Conservation (phyloP, 1,140 invertebrate species). For the Dreissena polymorpha region DNA sequence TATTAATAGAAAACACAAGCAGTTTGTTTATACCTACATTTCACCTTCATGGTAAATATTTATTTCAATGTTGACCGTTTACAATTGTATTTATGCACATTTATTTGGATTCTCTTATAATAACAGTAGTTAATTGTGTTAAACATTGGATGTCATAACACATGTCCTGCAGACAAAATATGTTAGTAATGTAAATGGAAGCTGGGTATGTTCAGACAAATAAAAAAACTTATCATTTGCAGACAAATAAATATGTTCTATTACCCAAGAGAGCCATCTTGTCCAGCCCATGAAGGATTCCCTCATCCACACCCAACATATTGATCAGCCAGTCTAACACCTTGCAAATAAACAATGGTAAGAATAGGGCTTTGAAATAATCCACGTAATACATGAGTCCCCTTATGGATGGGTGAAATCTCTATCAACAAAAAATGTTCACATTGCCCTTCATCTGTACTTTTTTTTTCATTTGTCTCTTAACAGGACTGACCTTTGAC, state of each 20-base stretch:
- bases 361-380: background rate
- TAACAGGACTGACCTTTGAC: background rate
- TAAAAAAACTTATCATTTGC: background rate
- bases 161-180: too few species aligned
- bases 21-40: background rate
- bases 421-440: background rate
- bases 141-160: background rate
- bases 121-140: background rate
- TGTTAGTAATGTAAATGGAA: background rate
- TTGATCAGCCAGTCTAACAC: conserved; percentile 24
- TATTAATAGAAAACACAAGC: background rate
- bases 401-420: too few species aligned
- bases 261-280: conserved; percentile 24
- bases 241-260: too few species aligned
- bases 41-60: background rate
- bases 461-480: too few species aligned
- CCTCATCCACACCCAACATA: conserved; percentile 16
- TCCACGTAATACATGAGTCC: background rate
- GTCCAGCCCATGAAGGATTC: background rate
- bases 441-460: background rate
- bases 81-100: background rate
- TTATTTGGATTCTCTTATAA: too few species aligned
- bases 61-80: background rate
- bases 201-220: too few species aligned
- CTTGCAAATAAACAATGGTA: background rate